Conservation (phyloP, 2,113 vertebrate genomes). For the Pterophyllum scalare region DNA sequence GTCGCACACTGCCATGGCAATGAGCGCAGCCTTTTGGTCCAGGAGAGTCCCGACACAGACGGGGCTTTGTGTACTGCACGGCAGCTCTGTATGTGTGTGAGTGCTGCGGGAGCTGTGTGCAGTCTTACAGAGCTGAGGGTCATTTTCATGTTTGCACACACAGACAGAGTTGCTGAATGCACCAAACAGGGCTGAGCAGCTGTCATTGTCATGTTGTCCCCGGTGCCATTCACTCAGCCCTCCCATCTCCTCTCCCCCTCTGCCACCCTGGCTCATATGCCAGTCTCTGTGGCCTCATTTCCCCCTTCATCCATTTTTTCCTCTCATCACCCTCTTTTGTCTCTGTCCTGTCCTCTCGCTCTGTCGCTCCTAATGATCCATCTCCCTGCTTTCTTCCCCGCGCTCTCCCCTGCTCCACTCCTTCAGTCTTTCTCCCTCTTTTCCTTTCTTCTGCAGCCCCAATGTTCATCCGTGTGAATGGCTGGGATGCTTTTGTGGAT, state of each 20-base stretch:
- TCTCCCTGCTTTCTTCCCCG: slow-evolving; percentile 33
- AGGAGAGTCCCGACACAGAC: slow-evolving; percentile 26
- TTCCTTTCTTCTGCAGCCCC: slow-evolving; percentile 40
- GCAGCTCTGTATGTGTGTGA: slow-evolving; percentile 11
- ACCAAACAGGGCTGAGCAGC: slow-evolving; percentile 45
- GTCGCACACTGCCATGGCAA: slow-evolving; percentile 60
- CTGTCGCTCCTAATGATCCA: slow-evolving; percentile 45
- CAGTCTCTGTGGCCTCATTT: slow-evolving; percentile 60
- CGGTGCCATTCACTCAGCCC: slow-evolving; percentile 15
- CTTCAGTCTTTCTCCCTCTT: slow-evolving; percentile 27
- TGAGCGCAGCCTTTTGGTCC: slow-evolving; percentile 9
- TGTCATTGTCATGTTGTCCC: slow-evolving; percentile 34
- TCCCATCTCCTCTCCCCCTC: slow-evolving; percentile 8
- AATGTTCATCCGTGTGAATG: slow-evolving; percentile 71
- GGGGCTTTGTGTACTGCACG: slow-evolving; percentile 43
- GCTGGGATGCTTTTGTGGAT: slow-evolving; percentile 77
- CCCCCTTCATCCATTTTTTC: slow-evolving; percentile 15
- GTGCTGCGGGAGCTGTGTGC: slow-evolving; percentile 2
- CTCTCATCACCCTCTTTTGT: not conserved
- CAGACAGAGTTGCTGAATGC: slow-evolving; percentile 35
- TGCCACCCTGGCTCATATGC: slow-evolving; percentile 35
- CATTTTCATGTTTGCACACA: slow-evolving; percentile 42
- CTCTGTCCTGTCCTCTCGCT: slow-evolving; percentile 25
- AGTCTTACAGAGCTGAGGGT: slow-evolving; percentile 40
- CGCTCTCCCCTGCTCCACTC: slow-evolving; percentile 32